Base-by-base conservation (phyloP, 2,888 invertebrate species). In the Caradrina clavipalpis region DNA sequence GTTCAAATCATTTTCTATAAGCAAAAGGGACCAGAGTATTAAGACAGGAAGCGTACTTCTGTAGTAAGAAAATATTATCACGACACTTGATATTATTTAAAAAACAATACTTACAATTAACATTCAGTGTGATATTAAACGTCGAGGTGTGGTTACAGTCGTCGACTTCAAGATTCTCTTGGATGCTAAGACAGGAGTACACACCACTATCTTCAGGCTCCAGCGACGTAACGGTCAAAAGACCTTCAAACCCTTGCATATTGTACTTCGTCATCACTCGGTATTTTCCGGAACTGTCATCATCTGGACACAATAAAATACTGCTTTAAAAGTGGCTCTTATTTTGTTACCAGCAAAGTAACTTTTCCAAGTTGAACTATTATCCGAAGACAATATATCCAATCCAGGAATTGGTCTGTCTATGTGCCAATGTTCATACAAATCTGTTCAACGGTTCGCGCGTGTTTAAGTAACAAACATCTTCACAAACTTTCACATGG, bases 231-330 rank as follows among this genome's bases (percentile, higher is more conserved):
- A 95, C 89, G 0, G 95, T 95, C 1, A 95, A 84, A 1, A 93
- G 86, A 26, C 94, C 91, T 81, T 94, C 93, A 31, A 92, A 91
- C 0, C 94, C 93, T 81, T 92, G 87, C 21, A 86, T 90, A 56
- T 93, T 93, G 82, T 89, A 94, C 64, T 92, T 94, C 11, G 90
- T 92, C 86, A 90, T 91, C 19, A 93, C 78, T 73, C 83, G 89
- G 76, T 93, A 95, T 72, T 94, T 95, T 0, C 84, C 79, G 1
- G 87, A 78, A 19, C 81, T 82, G 15, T 80, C 80, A 1, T 90
- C 88, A 68, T 93, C 92, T 93, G 80, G 13, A 35, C 21, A 45
- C 17, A 45, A 39, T 17, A 56, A 61, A 61, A 39, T 19, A 13
- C 6, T 21, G 22, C 7, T 49, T 21, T 11, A 49, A 21, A 49